A percentile compares a stretch with the other conserved stretches of the same genome.
These are phyloP conservation scores for Hyperoplus lanceolatus DNA, from an alignment of 2,797 vertebrate genomes.

Conservation along the genomic window DNA sequence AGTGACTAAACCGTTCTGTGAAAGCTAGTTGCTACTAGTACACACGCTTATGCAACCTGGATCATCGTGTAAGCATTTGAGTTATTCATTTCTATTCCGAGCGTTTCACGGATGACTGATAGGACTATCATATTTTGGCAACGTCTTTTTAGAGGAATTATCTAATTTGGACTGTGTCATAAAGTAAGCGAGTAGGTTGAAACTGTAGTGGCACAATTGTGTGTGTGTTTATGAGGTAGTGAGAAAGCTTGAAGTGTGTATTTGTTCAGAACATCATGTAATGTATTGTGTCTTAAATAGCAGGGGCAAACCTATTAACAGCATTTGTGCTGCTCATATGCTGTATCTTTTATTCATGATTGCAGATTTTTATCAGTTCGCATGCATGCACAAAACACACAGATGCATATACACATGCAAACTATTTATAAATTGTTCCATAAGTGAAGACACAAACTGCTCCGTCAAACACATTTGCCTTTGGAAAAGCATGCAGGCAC, in stretches of 20 bases:
- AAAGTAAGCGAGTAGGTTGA: conserved; percentile 49
- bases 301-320: conserved; percentile 31
- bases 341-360: conserved; percentile 31
- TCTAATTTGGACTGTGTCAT: conserved; percentile 54
- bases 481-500: conserved; percentile 18
- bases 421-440: conserved; percentile 42
- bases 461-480: conserved; percentile 17
- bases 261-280: conserved; percentile 16
- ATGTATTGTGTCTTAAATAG: conserved; percentile 35
- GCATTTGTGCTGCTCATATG: conserved; percentile 20
- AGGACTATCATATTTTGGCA: conserved; percentile 63
- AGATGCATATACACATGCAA: conserved; percentile 3
- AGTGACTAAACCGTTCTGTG: conserved; percentile 22
- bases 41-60: conserved; percentile 46
- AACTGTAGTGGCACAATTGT: conserved; percentile 29
- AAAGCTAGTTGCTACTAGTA: not conserved
- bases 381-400: conserved; percentile 18
- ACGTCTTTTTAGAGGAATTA: conserved; percentile 65
- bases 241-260: not conserved
- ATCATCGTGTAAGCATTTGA: conserved; percentile 57
- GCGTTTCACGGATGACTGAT: conserved; percentile 57
- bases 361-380: conserved; percentile 4
- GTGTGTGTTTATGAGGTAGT: conserved; percentile 23
- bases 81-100: conserved; percentile 61
- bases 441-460: conserved; percentile 4